These are phyloP conservation scores for Branchinecta lynchi DNA, from an alignment of 1,140 invertebrate genomes.

Conservation along the genomic window DNA sequence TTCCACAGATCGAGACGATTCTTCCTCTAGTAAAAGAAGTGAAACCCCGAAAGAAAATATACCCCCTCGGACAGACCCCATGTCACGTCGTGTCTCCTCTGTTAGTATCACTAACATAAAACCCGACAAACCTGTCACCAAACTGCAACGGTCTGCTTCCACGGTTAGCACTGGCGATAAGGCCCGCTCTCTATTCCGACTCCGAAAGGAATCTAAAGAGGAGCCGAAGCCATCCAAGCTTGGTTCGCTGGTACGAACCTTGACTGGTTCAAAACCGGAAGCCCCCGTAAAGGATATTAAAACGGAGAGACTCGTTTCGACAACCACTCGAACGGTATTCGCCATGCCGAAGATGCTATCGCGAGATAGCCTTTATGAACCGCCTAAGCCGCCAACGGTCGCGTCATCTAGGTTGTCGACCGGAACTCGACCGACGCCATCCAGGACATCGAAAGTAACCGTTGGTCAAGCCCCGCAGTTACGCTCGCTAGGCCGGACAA, in stretches of 20 bases:
- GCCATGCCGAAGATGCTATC: not conserved
- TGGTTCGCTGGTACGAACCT: not conserved
- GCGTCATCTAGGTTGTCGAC: not conserved
- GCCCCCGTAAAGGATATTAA: not conserved
- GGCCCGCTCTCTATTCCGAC: not conserved
- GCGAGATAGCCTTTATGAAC: not conserved
- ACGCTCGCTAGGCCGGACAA: not conserved
- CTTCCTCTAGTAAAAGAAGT: not conserved
- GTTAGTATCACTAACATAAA: not conserved
- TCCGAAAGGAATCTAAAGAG: not conserved
- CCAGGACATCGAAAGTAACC: not conserved
- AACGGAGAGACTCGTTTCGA: not conserved
- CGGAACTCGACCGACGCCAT: not conserved
- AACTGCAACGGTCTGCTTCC: not conserved
- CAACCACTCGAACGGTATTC: not conserved
- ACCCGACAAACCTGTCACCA: not conserved
- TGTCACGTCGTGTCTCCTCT: not conserved
- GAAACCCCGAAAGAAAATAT: not conserved
- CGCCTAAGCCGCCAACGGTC: not conserved
- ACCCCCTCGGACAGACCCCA: not conserved
- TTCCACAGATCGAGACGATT: not conserved
- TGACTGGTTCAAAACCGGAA: not conserved
- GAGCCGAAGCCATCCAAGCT: not conserved
- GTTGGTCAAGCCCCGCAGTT: not conserved
- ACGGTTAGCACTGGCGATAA: not conserved